Base-by-base conservation (phyloP, 2,888 invertebrate species). In the Acleris cristana region DNA sequence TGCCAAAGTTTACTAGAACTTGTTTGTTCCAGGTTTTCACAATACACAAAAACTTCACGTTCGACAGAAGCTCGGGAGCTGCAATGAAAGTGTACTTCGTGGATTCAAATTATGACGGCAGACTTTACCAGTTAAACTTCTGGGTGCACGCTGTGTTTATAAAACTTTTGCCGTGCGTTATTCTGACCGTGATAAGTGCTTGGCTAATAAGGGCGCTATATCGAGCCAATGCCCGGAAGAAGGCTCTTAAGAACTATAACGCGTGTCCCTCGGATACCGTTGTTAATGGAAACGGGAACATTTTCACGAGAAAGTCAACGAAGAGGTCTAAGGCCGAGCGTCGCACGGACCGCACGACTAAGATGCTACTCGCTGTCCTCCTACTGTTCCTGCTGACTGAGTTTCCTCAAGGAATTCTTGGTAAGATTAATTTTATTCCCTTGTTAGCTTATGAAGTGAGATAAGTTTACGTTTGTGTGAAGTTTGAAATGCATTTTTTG, bases 311-410 rank as follows among this genome's bases (percentile, higher is more conserved):
- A 64, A 91, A 89, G 72, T 79, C 88, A 0, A 87, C 90, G 0
- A 92, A 92, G 69, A 79, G 90, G 1, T 82, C 90, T 2, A 92
- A 92, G 65, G 88, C 90, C 0, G 92, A 92, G 72, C 76, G 88
- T 2, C 79, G 91, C 52, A 90, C 92, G 0, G 97, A 98, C 81
- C 93, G 98, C 53, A 98, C 98, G 0, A 98, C 98, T 0, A 95
- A 95, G 81, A 97, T 98, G 95, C 90, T 98, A 57, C 94, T 98
- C 2, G 98, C 98, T 0, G 97, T 98, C 0, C 93, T 98, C 1
- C 87, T 97, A 2, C 93, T 98, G 3, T 98, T 98, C 80, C 93
- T 98, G 3, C 88, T 98, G 56, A 98, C 98, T 0, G 98, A 98
- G 86, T 96, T 98, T 73, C 98, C 98, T 0, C 97, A 97, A 79